These are phyloP conservation scores for Mamestra configurata DNA, from an alignment of 1,140 invertebrate genomes.

Conservation along the genomic window DNA sequence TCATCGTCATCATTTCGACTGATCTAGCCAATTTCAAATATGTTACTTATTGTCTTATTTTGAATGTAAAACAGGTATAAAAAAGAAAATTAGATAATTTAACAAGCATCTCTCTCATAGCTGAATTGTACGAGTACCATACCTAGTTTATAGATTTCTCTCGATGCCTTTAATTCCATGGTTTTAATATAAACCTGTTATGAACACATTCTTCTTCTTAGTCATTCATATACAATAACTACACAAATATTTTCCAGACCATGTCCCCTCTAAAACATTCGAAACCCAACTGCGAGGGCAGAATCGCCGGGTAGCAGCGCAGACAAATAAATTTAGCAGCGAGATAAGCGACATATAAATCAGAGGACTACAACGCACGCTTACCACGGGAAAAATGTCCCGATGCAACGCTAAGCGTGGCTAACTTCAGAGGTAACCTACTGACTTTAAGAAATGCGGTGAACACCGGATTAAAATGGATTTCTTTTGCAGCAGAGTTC, in stretches of 20 bases:
- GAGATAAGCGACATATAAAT: constrained; percentile 84
- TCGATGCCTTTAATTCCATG: too few relatives aligned
- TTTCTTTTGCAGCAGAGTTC: neutral
- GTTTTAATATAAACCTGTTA: too few relatives aligned
- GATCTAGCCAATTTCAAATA: too few relatives aligned
- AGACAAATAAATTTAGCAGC: constrained; percentile 84
- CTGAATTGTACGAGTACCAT: too few relatives aligned
- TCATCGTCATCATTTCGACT: too few relatives aligned
- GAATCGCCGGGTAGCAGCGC: constrained; percentile 72
- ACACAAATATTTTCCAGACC: neutral
- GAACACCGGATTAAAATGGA: neutral
- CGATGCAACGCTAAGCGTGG: constrained; percentile 2
- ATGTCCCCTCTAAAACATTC: constrained; percentile 8
- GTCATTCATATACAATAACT: too few relatives aligned
- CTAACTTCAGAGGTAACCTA: constrained; percentile 38
- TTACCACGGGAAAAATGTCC: constrained; percentile 52
- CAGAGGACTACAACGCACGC: constrained; percentile 59
- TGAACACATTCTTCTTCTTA: too few relatives aligned
- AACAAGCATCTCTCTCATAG: too few relatives aligned
- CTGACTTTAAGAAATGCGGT: constrained; percentile 41
- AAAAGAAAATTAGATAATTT: too few relatives aligned
- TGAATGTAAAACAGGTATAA: too few relatives aligned
- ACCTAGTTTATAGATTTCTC: too few relatives aligned
- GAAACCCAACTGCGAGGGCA: constrained; percentile 51
- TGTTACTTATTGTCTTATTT: too few relatives aligned